Conservation (phyloP, 2,113 vertebrate genomes). For the Illadopsis cleaveri region DNA sequence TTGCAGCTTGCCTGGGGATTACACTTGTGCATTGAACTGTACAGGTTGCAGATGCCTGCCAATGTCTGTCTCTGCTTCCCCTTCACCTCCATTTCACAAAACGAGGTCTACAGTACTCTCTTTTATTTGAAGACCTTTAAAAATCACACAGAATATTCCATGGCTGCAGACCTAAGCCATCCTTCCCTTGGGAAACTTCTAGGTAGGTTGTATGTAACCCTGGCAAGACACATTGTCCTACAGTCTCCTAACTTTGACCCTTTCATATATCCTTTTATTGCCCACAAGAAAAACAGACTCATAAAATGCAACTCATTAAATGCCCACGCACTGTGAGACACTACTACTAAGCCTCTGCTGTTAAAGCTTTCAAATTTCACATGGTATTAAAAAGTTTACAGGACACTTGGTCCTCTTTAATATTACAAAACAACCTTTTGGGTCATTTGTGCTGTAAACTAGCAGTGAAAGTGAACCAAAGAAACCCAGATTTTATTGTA, state of each 20-base stretch:
- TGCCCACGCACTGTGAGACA: constrained; percentile 15
- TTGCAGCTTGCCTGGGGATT: neutral
- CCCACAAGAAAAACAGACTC: constrained; percentile 17
- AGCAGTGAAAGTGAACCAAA: constrained; percentile 40
- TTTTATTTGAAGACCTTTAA: constrained; percentile 20
- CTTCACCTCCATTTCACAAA: neutral
- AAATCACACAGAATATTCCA: neutral
- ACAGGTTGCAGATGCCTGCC: neutral
- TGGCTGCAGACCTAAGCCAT: neutral
- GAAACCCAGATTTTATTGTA: constrained; percentile 46
- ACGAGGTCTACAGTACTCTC: neutral
- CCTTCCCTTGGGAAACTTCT: constrained; percentile 48
- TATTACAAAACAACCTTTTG: constrained; percentile 48
- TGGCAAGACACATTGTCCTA: constrained; percentile 2
- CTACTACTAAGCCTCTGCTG: constrained; percentile 20
- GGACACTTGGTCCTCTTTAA: constrained; percentile 57
- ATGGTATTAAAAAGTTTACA: constrained; percentile 62
- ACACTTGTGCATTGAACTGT: constrained; percentile 2
- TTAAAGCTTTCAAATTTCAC: constrained; percentile 53
- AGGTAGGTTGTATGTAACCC: neutral
- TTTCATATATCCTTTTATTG: constrained; percentile 39
- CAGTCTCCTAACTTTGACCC: constrained; percentile 7
- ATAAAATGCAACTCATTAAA: constrained; percentile 57
- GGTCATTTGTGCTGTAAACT: constrained; percentile 30
- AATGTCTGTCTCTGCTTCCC: neutral